phyloP scores from a whole-genome alignment of 2,888 invertebrate species.

The Melinaea menophilus region DNA sequence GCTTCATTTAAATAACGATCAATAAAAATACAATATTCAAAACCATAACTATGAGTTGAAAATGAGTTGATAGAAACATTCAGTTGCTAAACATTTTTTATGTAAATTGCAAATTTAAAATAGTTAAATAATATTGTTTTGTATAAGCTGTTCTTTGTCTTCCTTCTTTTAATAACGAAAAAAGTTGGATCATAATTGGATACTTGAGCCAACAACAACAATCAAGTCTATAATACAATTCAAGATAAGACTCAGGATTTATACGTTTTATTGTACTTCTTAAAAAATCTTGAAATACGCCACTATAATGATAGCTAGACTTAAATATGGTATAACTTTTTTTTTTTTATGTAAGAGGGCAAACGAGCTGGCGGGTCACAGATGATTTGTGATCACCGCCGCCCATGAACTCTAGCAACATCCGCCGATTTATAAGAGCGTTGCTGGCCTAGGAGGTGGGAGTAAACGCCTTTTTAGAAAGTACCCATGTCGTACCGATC shows the following conservation, averaged over 20 bases:
- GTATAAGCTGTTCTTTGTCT: slow-evolving; percentile 11
- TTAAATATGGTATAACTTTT: too few relatives aligned
- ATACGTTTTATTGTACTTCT: slow-evolving; percentile 8
- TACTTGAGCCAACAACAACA: slow-evolving; percentile 17
- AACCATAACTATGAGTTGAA: too few relatives aligned
- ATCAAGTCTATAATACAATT: slow-evolving; percentile 14
- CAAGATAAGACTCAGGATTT: slow-evolving; percentile 7
- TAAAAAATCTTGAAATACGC: not conserved
- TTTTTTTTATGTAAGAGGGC: not conserved
- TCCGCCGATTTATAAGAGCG: too few relatives aligned
- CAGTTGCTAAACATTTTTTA: not conserved
- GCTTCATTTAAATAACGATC: too few relatives aligned
- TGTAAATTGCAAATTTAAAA: not conserved
- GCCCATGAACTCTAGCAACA: too few relatives aligned
- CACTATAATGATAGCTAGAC: not conserved
- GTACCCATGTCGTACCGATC: too few relatives aligned
- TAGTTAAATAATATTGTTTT: slow-evolving; percentile 6
- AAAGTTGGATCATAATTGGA: slow-evolving; percentile 23
- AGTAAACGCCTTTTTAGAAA: too few relatives aligned
- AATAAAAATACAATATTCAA: too few relatives aligned
- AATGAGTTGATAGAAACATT: too few relatives aligned
- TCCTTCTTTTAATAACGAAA: slow-evolving; percentile 15
- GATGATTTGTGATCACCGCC: too few relatives aligned
- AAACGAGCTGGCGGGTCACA: too few relatives aligned
- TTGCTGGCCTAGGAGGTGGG: too few relatives aligned